Evolutionary conservation across 2,113 vertebrate species (phyloP).

Genomic region (Lophochroa leadbeateri): DNA sequence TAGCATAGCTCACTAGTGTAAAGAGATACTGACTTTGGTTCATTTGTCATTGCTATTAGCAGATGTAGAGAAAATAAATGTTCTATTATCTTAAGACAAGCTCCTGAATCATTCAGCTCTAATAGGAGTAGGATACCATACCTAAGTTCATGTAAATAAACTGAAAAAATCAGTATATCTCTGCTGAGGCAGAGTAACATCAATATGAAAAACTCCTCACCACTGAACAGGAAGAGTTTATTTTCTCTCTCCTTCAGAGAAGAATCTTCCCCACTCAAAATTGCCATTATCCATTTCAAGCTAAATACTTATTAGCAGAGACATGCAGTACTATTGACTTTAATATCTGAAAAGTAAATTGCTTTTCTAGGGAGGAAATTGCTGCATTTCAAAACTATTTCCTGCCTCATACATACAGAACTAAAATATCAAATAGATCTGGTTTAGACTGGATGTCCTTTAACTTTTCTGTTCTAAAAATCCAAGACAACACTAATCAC

Average conservation of each 20-base stretch:
- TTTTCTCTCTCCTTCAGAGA: not conserved
- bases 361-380: constrained; percentile 21
- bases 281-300: not conserved
- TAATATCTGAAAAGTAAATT: not conserved
- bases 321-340: not conserved
- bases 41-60: not conserved
- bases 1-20: not conserved
- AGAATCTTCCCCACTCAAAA: not conserved
- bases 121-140: not conserved
- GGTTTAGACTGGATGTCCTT: not conserved
- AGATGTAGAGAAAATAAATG: not conserved
- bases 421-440: not conserved
- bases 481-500: not conserved
- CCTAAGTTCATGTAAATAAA: not conserved
- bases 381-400: constrained; percentile 12
- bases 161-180: not conserved
- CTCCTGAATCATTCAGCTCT: not conserved
- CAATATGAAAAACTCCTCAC: not conserved
- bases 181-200: not conserved
- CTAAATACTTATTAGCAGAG: not conserved
- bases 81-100: not conserved
- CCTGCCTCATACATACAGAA: not conserved
- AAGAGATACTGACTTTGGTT: not conserved
- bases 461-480: not conserved
- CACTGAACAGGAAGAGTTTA: not conserved